These are phyloP conservation scores for Noctua janthina DNA, from an alignment of 2,888 invertebrate genomes.

Conservation along the genomic window DNA sequence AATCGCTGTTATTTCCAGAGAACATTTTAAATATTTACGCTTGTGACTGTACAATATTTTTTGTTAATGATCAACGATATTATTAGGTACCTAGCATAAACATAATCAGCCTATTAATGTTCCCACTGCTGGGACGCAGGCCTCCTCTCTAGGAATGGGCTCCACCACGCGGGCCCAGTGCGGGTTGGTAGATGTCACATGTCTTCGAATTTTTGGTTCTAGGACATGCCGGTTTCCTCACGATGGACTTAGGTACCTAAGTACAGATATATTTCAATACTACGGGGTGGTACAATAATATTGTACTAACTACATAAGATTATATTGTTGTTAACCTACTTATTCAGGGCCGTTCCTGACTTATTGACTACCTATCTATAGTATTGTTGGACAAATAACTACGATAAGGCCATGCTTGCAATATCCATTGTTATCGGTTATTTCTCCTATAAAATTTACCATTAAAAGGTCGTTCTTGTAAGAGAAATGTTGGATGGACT, in stretches of 20 bases:
- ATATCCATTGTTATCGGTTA: slow-evolving; percentile 39
- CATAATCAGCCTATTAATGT: too few relatives aligned
- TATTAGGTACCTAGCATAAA: too few relatives aligned
- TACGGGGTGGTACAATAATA: too few relatives aligned
- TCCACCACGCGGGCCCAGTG: too few relatives aligned
- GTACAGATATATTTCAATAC: too few relatives aligned
- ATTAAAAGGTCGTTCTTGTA: slow-evolving; percentile 8
- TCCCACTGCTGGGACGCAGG: too few relatives aligned
- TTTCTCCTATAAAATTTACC: background rate
- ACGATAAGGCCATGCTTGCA: slow-evolving; percentile 37
- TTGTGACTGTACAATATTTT: background rate
- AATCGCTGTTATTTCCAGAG: background rate
- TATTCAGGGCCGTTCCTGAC: slow-evolving; percentile 34
- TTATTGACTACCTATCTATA: slow-evolving; percentile 13
- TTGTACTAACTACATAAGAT: background rate
- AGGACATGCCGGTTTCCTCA: too few relatives aligned
- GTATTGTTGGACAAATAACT: slow-evolving; percentile 28
- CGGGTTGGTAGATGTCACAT: too few relatives aligned
- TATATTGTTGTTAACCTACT: slow-evolving; percentile 8
- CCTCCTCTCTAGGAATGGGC: too few relatives aligned
- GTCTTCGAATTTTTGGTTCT: too few relatives aligned
- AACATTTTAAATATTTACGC: background rate
- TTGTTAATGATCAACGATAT: too few relatives aligned
- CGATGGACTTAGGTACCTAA: too few relatives aligned
- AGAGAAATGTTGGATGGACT: background rate